Base-by-base conservation (phyloP, 2,113 vertebrate species). In the Procapra przewalskii region DNA sequence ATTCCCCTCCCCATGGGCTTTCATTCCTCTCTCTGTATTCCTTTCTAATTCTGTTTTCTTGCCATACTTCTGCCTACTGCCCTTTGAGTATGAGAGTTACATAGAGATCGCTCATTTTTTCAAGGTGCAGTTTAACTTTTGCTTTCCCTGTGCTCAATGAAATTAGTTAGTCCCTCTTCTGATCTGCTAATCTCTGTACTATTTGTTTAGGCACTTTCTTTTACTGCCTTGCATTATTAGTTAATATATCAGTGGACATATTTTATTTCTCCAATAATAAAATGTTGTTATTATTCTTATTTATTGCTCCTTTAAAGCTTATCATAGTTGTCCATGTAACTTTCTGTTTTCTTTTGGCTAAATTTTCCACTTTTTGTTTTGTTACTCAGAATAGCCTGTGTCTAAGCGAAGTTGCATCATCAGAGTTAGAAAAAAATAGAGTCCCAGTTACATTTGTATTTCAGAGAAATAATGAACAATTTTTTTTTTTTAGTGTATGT, bases 221-320 rank as follows among this genome's bases (percentile, higher is more conserved):
- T 64, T 17, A 79, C 48, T 57, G 5, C 19, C 31, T 92, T 81
- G 3, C 55, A 57, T 71, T 90, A 31, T 40, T 90, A 67, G 43
- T 87, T 82, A 93, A 82, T 91, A 91, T 94, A 94, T 84, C 67
- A 71, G 31, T 29, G n/a, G 48, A 17, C 7, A 21, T 91, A 59
- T 52, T 94, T 95, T 92, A 82, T 94, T 96, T 79, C 81, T 88
- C 5, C n/a, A 67, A 90, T 50, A n/a, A 90, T 60, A 17, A 54
- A 88, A 88, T 83, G 13, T 75, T 64, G 4, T 14, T 87, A 79
- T 90, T 81, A 50, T 86, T 94, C n/a, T 79, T 95, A 36, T 86
- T 93, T 83, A 82, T 77, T 55, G 36, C 4, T 67, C 25, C 50
- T 1, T 40, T 86, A 67, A 84, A 59, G 3, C 84, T 90, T 94